These are phyloP conservation scores for Meandrusa payeni DNA, from an alignment of 2,888 invertebrate genomes.

Conservation along the genomic window DNA sequence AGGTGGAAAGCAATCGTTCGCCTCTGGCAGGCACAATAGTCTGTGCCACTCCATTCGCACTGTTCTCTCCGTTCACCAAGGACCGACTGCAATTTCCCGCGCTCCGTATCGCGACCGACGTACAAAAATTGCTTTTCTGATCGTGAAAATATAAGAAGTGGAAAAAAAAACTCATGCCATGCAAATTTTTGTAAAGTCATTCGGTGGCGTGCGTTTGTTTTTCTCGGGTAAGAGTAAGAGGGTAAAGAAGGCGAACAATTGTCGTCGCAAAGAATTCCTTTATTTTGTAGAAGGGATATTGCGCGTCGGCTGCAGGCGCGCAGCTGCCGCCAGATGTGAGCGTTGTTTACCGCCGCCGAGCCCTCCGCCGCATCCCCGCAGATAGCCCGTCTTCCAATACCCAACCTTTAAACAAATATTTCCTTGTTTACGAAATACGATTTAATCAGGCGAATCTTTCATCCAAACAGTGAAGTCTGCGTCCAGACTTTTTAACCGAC, in stretches of 20 bases:
- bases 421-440: slow-evolving; percentile 19
- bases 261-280: slow-evolving; percentile 72
- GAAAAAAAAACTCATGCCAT: slow-evolving; percentile 62
- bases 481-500: too few species aligned
- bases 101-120: slow-evolving; percentile 69
- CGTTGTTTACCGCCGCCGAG: slow-evolving; percentile 65
- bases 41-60: slow-evolving; percentile 61
- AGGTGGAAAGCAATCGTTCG: slow-evolving; percentile 65
- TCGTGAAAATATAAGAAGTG: slow-evolving; percentile 70
- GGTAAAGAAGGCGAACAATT: slow-evolving; percentile 68
- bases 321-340: slow-evolving; percentile 57
- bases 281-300: slow-evolving; percentile 78
- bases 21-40: slow-evolving; percentile 58
- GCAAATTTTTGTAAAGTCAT: slow-evolving; percentile 80
- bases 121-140: slow-evolving; percentile 79
- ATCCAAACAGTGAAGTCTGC: too few species aligned
- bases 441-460: slow-evolving; percentile 13
- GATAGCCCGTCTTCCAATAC: slow-evolving; percentile 44
- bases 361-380: slow-evolving; percentile 45
- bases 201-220: slow-evolving; percentile 78
- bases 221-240: slow-evolving; percentile 71
- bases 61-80: slow-evolving; percentile 58
- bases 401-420: slow-evolving; percentile 12
- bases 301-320: slow-evolving; percentile 74
- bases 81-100: slow-evolving; percentile 76